These are phyloP conservation scores for Terrapene triunguis DNA, from an alignment of 2,113 vertebrate species.

Conservation along the genomic window DNA sequence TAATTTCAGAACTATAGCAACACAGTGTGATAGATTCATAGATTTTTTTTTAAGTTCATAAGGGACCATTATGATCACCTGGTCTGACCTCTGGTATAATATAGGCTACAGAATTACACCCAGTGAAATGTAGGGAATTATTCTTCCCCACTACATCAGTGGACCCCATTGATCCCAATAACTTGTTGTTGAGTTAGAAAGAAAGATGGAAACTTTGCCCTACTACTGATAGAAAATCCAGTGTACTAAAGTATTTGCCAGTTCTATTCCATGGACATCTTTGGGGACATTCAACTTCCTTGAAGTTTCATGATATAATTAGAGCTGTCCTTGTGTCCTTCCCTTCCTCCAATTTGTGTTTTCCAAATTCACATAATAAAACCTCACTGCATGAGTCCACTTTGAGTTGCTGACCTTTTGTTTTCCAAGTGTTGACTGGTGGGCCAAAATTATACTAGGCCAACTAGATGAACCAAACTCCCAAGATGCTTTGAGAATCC, in stretches of 20 bases:
- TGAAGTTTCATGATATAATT: neutral
- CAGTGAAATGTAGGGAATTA: neutral
- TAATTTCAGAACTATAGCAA: neutral
- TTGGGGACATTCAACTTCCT: neutral
- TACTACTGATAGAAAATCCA: neutral
- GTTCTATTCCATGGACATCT: neutral
- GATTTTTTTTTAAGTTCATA: neutral
- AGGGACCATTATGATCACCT: neutral
- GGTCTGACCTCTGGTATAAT: neutral
- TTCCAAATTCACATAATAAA: neutral
- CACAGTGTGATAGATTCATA: neutral
- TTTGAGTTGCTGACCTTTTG: neutral
- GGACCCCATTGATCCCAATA: neutral
- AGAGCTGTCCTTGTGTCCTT: neutral
- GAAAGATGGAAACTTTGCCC: neutral
- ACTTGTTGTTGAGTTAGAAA: neutral
- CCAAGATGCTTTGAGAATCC: neutral
- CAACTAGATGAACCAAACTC: neutral
- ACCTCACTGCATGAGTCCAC: accelerated
- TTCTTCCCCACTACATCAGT: neutral
- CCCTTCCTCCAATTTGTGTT: accelerated
- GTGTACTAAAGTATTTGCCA: neutral
- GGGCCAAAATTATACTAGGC: neutral
- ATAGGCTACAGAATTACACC: neutral
- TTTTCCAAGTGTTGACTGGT: neutral